A percentile compares a stretch with the other conserved stretches of the same genome.
Evolutionary conservation across 2,888 invertebrate genomes (phyloP).

Genomic region (Eilema depressum): DNA sequence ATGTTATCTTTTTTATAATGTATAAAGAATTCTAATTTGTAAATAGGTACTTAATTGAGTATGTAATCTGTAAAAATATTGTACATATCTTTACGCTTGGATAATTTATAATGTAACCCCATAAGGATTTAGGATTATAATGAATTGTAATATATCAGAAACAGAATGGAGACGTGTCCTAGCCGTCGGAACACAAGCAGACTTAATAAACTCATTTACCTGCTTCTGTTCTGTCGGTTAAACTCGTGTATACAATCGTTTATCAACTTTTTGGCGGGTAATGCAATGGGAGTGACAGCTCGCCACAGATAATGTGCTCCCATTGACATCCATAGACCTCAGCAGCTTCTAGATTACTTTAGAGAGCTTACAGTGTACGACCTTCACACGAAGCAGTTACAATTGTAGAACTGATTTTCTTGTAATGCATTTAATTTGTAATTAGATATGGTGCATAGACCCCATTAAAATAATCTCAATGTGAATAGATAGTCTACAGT

Average conservation of each 20-base stretch:
- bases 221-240: constrained; percentile 24
- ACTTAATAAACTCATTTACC: constrained; percentile 13
- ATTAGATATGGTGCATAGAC: constrained; percentile 79
- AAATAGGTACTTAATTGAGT: constrained; percentile 85
- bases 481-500: constrained; percentile 56
- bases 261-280: constrained; percentile 38
- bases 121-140: constrained; percentile 72
- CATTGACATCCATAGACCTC: constrained; percentile 69
- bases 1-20: constrained; percentile 85
- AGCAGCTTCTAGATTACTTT: constrained; percentile 78
- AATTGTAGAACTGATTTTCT: constrained; percentile 76
- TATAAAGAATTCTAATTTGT: constrained; percentile 87
- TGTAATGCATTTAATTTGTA: constrained; percentile 79
- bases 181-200: constrained; percentile 23
- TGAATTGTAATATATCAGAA: constrained; percentile 67
- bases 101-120: constrained; percentile 83
- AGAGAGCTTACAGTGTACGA: constrained; percentile 70
- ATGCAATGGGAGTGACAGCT: constrained; percentile 37
- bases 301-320: constrained; percentile 50
- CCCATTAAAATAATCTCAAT: constrained; percentile 63
- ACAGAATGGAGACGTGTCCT: constrained; percentile 29
- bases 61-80: constrained; percentile 85
- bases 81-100: constrained; percentile 87
- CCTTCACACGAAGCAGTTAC: constrained; percentile 72
- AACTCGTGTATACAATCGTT: constrained; percentile 29